A percentile compares a stretch with the other conserved stretches of the same genome.
Evolutionary conservation across 1,140 invertebrate genomes (phyloP).

Genomic region (Mizuhopecten yessoensis): DNA sequence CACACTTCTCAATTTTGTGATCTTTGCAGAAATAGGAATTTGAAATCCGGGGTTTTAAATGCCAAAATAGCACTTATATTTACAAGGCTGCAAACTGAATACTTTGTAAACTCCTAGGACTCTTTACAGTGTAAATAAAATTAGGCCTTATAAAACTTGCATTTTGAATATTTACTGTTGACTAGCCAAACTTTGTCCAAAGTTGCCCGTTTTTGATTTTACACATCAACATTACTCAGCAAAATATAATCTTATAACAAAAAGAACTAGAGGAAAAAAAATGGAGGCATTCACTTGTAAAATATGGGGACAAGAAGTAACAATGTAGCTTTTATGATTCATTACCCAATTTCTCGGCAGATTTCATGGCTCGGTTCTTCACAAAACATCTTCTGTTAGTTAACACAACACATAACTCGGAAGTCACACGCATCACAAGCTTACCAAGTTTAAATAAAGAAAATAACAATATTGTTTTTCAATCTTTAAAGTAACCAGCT

Average conservation of each 20-base stretch:
- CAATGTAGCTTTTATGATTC: neutral
- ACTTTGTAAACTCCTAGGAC: too few relatives aligned
- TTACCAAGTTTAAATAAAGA: neutral
- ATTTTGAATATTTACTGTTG: too few relatives aligned
- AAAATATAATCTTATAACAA: neutral
- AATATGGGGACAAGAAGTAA: neutral
- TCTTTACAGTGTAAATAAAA: too few relatives aligned
- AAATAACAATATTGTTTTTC: constrained; percentile 21
- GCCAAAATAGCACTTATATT: too few relatives aligned
- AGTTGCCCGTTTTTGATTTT: too few relatives aligned
- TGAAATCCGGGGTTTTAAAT: too few relatives aligned
- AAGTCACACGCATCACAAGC: neutral
- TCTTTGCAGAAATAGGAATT: too few relatives aligned
- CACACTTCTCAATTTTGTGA: too few relatives aligned
- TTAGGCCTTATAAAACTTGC: too few relatives aligned
- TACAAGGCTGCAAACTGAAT: too few relatives aligned
- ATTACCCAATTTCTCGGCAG: neutral
- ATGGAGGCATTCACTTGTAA: neutral
- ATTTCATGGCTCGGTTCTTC: neutral
- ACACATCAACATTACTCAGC: neutral
- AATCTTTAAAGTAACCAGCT: neutral
- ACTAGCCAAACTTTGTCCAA: too few relatives aligned
- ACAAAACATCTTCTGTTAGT: constrained; percentile 4
- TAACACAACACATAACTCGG: neutral
- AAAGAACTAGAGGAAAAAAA: neutral